These are phyloP conservation scores for Solea senegalensis DNA, from an alignment of 2,113 vertebrate genomes.

Conservation along the genomic window DNA sequence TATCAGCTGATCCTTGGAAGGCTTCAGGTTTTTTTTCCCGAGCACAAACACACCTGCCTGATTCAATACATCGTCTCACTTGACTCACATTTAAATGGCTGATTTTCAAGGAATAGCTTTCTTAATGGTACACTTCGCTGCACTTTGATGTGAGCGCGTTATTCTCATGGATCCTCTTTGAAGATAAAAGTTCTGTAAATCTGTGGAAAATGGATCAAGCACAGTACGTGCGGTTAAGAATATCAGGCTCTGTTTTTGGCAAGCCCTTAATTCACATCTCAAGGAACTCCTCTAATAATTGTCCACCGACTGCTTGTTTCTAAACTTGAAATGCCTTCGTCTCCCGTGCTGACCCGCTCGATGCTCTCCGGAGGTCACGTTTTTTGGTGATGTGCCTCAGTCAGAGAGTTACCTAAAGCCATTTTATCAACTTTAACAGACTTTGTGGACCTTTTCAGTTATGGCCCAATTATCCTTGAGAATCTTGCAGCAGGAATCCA, in stretches of 20 bases:
- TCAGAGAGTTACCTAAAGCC: conserved; percentile 68
- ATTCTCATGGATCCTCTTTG: conserved; percentile 61
- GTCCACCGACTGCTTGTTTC: conserved; percentile 50
- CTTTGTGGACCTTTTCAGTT: conserved; percentile 68
- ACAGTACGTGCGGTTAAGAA: conserved; percentile 69
- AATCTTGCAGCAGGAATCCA: conserved; percentile 77
- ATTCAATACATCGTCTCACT: conserved; percentile 4
- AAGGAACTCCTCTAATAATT: conserved; percentile 73
- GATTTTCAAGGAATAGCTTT: conserved; percentile 35
- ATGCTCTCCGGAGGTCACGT: conserved; percentile 62
- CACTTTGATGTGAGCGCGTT: conserved; percentile 21
- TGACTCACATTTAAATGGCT: conserved; percentile 18
- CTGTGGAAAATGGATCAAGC: conserved; percentile 65
- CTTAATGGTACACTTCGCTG: conserved; percentile 42
- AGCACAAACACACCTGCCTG: conserved; percentile 7
- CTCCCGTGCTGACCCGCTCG: conserved; percentile 39
- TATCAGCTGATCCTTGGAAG: neutral
- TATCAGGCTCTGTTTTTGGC: conserved; percentile 66
- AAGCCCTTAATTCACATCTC: conserved; percentile 77
- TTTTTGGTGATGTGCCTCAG: conserved; percentile 62
- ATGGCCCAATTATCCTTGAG: conserved; percentile 80
- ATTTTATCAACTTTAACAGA: conserved; percentile 75
- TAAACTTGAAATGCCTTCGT: conserved; percentile 50
- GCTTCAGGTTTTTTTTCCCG: neutral
- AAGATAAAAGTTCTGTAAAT: conserved; percentile 73